Conservation (phyloP, 1,140 invertebrate genomes). For the Carcinoscorpius rotundicauda region DNA sequence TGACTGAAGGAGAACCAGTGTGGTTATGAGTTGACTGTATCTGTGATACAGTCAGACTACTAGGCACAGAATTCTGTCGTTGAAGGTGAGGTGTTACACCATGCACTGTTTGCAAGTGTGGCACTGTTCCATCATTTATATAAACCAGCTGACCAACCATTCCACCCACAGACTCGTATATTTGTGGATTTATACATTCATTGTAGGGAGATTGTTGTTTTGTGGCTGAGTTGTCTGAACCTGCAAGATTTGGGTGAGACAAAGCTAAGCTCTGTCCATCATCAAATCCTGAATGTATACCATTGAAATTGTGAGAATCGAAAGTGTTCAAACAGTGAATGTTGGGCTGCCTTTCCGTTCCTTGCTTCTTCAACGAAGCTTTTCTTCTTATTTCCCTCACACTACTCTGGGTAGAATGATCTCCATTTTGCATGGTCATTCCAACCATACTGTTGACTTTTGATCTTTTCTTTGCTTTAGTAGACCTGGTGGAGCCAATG, state of each 20-base stretch:
- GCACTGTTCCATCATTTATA: background rate
- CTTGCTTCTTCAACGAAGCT: constrained; percentile 10
- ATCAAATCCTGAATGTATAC: constrained; percentile 33
- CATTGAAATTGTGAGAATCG: constrained; percentile 16
- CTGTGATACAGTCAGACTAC: constrained; percentile 39
- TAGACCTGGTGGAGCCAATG: constrained; percentile 36
- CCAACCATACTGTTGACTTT: constrained; percentile 32
- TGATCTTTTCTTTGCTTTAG: constrained; percentile 58
- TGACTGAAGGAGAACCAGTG: constrained; percentile 41
- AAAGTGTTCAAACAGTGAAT: constrained; percentile 25
- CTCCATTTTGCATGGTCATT: constrained; percentile 15
- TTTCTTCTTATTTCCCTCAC: constrained; percentile 10
- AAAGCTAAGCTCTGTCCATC: constrained; percentile 26
- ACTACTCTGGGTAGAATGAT: background rate
- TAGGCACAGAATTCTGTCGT: constrained; percentile 18
- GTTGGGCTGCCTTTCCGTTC: constrained; percentile 18
- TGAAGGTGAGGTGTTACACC: constrained; percentile 14
- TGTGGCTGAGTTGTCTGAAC: constrained; percentile 7
- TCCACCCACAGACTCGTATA: no score
- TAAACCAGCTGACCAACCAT: background rate
- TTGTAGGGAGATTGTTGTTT: constrained; percentile 55
- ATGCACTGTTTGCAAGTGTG: constrained; percentile 2
- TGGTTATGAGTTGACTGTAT: constrained; percentile 32
- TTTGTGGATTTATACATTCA: constrained; percentile 56
- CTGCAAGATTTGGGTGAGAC: constrained; percentile 28